Evolutionary conservation across 2,113 vertebrate species (phyloP).

Genomic region (Actinemys pallida): DNA sequence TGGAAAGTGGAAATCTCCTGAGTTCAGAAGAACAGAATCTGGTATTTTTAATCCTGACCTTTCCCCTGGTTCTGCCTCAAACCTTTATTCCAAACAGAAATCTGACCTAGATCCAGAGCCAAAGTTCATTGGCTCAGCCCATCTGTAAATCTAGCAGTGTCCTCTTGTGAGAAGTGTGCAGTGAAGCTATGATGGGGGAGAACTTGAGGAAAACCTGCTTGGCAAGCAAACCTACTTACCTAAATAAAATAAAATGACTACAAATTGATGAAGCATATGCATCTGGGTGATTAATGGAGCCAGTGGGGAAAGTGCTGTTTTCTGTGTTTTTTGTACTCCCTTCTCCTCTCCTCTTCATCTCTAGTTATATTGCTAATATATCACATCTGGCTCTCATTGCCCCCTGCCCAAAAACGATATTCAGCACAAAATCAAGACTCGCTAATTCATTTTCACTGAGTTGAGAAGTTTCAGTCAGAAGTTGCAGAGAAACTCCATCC

Average conservation of each 20-base stretch:
- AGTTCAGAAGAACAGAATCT: background rate
- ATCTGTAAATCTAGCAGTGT: background rate
- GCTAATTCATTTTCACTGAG: background rate
- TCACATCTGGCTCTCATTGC: background rate
- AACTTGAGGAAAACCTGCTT: background rate
- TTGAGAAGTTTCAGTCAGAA: background rate
- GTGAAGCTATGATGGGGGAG: background rate
- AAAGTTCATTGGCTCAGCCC: background rate
- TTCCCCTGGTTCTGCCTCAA: background rate
- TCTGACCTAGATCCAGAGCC: background rate
- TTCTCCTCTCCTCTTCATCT: background rate
- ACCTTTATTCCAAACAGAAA: background rate
- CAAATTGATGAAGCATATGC: background rate
- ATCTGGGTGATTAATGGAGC: slow-evolving; percentile 23
- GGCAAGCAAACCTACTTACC: background rate
- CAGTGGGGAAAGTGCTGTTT: background rate
- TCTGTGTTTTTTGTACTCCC: background rate
- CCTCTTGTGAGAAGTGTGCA: background rate
- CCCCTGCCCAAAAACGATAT: background rate
- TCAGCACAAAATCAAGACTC: background rate
- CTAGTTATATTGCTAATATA: slow-evolving; percentile 16
- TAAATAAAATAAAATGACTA: background rate
- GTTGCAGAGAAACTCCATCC: background rate
- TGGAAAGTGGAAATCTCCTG: background rate
- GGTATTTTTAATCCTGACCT: background rate